These are phyloP conservation scores for Diaphora mendica DNA, from an alignment of 2,888 invertebrate genomes.

Conservation along the genomic window DNA sequence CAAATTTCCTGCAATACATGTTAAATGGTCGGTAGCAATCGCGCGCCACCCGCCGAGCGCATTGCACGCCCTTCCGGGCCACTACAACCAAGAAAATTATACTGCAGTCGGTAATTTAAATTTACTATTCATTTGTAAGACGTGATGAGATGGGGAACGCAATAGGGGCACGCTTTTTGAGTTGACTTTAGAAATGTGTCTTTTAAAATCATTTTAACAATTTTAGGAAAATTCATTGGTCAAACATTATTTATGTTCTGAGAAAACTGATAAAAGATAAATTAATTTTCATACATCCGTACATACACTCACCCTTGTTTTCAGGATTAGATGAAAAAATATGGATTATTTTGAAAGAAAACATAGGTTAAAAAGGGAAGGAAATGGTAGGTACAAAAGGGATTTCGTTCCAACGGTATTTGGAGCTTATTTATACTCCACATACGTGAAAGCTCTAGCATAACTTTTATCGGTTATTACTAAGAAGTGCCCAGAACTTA, in stretches of 20 bases:
- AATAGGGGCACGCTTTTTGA: not conserved
- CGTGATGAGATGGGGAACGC: not conserved
- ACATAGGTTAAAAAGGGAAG: not conserved
- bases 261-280: not conserved
- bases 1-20: constrained; percentile 75
- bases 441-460: too few relatives aligned
- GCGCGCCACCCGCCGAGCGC: constrained; percentile 44
- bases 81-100: constrained; percentile 36
- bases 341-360: not conserved
- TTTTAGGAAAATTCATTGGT: not conserved
- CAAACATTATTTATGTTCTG: not conserved
- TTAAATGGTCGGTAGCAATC: constrained; percentile 68
- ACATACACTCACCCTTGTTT: too few relatives aligned
- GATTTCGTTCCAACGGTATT: not conserved
- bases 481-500: not conserved
- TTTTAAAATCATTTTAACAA: constrained; percentile 4
- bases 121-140: constrained; percentile 31
- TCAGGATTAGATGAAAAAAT: not conserved
- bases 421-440: too few relatives aligned
- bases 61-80: constrained; percentile 50
- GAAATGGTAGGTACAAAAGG: not conserved
- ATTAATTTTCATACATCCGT: not conserved
- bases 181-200: constrained; percentile 2
- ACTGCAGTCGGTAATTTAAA: constrained; percentile 24
- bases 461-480: too few relatives aligned